These are phyloP conservation scores for Myiagra hebetior DNA, from an alignment of 2,113 vertebrate genomes.

Conservation along the genomic window DNA sequence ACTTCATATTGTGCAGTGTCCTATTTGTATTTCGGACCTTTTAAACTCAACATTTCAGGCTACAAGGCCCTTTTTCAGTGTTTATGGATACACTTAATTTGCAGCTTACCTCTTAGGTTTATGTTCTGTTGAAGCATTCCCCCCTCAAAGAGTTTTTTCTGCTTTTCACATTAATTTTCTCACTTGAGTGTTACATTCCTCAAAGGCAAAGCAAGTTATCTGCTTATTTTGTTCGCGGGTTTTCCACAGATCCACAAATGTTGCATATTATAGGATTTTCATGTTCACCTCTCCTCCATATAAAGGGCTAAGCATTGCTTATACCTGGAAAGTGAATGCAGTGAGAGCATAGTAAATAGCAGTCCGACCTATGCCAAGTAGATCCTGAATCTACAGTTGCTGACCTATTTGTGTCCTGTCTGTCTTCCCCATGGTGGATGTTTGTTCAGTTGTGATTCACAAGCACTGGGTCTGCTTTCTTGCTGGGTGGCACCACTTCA, in stretches of 20 bases:
- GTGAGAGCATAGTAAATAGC: background rate
- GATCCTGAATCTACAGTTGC: background rate
- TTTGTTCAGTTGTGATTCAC: background rate
- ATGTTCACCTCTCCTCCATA: background rate
- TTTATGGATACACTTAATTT: background rate
- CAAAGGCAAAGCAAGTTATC: background rate
- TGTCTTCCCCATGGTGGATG: background rate
- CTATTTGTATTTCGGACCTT: background rate
- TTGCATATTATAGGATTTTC: background rate
- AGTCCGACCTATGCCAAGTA: background rate
- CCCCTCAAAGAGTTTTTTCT: fast-evolving
- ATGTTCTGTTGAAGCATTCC: background rate
- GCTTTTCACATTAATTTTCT: background rate
- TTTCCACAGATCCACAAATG: background rate
- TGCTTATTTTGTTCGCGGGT: background rate
- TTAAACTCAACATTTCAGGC: background rate
- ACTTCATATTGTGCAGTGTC: background rate
- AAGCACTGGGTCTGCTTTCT: background rate
- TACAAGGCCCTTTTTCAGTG: background rate
- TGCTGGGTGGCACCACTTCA: background rate
- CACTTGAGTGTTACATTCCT: background rate
- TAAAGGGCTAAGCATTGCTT: background rate
- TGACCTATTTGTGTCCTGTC: background rate
- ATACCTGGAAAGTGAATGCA: background rate
- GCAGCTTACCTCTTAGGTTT: background rate